phyloP scores from a whole-genome alignment of 2,888 invertebrate genomes.

The Quadriops clusia region DNA sequence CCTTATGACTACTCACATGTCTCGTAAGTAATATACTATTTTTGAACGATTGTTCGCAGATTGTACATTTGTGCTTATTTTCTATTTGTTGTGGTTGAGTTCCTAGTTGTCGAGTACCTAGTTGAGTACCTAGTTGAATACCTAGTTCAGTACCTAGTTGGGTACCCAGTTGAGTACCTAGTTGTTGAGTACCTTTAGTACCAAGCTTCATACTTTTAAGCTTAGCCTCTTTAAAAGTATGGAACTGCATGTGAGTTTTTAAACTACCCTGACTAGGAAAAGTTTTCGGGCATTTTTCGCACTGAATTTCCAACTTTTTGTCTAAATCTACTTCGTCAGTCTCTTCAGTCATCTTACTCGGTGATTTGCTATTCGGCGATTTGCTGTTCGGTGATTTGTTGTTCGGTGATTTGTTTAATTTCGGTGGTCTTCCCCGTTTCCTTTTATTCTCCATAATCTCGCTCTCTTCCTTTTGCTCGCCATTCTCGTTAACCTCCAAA shows the following conservation, averaged over 20 bases:
- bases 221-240: conserved; percentile 23
- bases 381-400: conserved; percentile 1
- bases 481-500: conserved; percentile 2
- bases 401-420: conserved; percentile 9
- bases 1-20: conserved; percentile 21
- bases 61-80: conserved; percentile 26
- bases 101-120: too few species aligned
- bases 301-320: conserved; percentile 23
- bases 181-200: neutral
- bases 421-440: conserved; percentile 22
- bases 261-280: conserved; percentile 33
- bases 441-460: conserved; percentile 12
- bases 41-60: conserved; percentile 27
- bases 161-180: conserved; percentile 6
- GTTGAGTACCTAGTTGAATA: conserved; percentile 7
- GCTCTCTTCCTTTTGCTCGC: conserved; percentile 7
- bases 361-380: neutral
- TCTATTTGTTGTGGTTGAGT: conserved; percentile 4
- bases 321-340: conserved; percentile 12
- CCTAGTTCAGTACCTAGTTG: conserved; percentile 7
- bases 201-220: conserved; percentile 4
- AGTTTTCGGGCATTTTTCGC: conserved; percentile 30
- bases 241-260: conserved; percentile 30
- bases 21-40: conserved; percentile 26
- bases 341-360: conserved; percentile 8